These are phyloP conservation scores for Morus bassanus DNA, from an alignment of 2,797 vertebrate genomes.

Conservation along the genomic window DNA sequence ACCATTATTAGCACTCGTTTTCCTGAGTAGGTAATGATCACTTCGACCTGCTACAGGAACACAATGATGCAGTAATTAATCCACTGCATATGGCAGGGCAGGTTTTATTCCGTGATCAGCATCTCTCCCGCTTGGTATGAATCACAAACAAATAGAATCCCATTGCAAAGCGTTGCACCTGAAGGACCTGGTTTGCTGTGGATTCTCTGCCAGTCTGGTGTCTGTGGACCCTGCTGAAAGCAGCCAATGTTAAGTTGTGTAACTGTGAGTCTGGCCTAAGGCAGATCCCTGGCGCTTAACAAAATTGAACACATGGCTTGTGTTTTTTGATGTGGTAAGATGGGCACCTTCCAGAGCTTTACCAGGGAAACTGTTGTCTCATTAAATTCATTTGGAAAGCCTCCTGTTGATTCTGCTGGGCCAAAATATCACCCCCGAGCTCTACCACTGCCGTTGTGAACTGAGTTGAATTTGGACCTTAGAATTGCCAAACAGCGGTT, in stretches of 20 bases:
- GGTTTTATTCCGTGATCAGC: neutral
- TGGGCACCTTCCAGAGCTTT: neutral
- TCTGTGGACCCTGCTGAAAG: neutral
- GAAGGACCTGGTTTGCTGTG: fast-evolving
- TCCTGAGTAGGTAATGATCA: neutral
- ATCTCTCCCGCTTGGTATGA: neutral
- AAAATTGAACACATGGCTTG: neutral
- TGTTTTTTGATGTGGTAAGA: neutral
- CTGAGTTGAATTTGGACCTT: neutral
- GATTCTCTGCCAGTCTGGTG: neutral
- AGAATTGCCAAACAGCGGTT: neutral
- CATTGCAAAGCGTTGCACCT: fast-evolving
- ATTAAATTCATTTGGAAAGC: fast-evolving
- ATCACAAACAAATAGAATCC: neutral
- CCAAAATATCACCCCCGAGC: neutral
- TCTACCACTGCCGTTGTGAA: neutral
- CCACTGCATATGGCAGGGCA: neutral
- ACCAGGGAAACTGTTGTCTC: fast-evolving
- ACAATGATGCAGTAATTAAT: neutral
- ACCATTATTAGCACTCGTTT: neutral
- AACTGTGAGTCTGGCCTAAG: fast-evolving
- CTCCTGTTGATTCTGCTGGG: neutral
- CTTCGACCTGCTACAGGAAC: neutral
- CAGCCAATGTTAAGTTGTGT: fast-evolving
- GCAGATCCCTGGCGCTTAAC: neutral